Conservation (phyloP, 37 sponge, comb jelly and placozoan species). For the Amphimedon queenslandica region DNA sequence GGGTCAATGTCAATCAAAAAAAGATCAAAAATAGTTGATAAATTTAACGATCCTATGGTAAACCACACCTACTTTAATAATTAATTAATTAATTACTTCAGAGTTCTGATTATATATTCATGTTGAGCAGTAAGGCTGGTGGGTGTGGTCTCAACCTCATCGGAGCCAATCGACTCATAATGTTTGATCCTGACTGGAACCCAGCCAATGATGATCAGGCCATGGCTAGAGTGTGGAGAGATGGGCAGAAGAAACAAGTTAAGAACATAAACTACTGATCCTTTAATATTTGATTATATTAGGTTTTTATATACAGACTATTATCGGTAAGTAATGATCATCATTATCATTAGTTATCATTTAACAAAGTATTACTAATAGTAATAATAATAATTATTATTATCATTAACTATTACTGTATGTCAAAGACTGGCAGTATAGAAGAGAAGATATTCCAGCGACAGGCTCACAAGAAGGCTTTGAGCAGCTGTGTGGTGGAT, state of each 20-base stretch:
- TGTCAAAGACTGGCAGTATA: conserved; percentile 78
- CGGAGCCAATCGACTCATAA: conserved; percentile 92
- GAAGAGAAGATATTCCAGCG: conserved; percentile 97
- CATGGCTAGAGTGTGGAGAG: conserved; percentile 96
- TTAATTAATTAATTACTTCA: conserved; percentile 4
- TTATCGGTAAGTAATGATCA: conserved; percentile 84
- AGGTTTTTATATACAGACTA: conserved; percentile 86
- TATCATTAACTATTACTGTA: not conserved
- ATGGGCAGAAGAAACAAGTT: conserved; percentile 96
- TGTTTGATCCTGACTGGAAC: conserved; percentile 99
- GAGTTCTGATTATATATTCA: conserved; percentile 91
- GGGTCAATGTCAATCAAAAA: conserved; percentile 96
- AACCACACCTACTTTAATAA: not conserved
- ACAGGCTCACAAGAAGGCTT: conserved; percentile 95
- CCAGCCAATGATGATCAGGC: conserved; percentile 98
- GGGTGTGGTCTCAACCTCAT: conserved; percentile 98
- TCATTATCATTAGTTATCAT: no score
- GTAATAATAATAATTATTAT: not conserved
- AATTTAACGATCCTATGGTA: conserved; percentile 87
- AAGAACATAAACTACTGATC: conserved; percentile 1
- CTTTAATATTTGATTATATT: conserved; percentile 1
- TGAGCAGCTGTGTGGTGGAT: conserved; percentile 98
- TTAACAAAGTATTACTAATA: not conserved
- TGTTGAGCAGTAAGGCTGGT: conserved; percentile 99
- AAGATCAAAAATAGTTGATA: conserved; percentile 92